Base-by-base conservation (phyloP, 2,888 invertebrate genomes). In the Amphimallon solstitiale region DNA sequence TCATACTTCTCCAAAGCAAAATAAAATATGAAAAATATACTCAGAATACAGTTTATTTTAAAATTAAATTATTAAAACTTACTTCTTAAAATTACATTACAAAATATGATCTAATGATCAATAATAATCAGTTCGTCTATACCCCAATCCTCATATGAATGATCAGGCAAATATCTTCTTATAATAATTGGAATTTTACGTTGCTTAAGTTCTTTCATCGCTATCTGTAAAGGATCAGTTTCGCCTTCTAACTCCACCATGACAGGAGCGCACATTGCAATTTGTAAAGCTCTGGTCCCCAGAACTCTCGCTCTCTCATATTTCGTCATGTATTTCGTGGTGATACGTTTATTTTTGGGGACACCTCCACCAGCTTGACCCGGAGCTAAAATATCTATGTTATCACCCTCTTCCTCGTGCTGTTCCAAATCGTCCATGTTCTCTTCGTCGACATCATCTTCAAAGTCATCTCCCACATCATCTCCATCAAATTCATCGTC, bases 191-290 rank as follows among this genome's bases (percentile, higher is more conserved):
- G 99, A 76, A 99, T 97, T 84, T 99, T 99, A 65, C 95, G 88
- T 71, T 93, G 95, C 83, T 99, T 98, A 15, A 99, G 85, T 84
- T 99, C 99, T 79, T 99, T 99, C 94, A 98, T 97, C 0, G 99
- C 99, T 75, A 99, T 98, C 80, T 97, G 96, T 56, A 99, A 82
- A 0, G 99, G 98, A 83, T 99, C 99, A 0, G 97, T 99, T 85
- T 99, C 99, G 37, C 98, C 98, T 83, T 99, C 98, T 60, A 99
- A 82, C 81, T 99, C 99, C 0, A 99, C 99, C 99, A 99, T 99
- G 0, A 99, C 97, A 0, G 99, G 99, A 0, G 99, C 99, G 84
- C 99, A 98, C 99, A 99, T 99, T 0, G 99, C 97, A 79, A 99
- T 99, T 84, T 99, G 99, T 37, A 99, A 83, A 0, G 99, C 99